Evolutionary conservation across 1,140 invertebrate species (phyloP), one percentile per base, ranked within the genome.

Genomic region (Lysiphlebus fabarum): DNA sequence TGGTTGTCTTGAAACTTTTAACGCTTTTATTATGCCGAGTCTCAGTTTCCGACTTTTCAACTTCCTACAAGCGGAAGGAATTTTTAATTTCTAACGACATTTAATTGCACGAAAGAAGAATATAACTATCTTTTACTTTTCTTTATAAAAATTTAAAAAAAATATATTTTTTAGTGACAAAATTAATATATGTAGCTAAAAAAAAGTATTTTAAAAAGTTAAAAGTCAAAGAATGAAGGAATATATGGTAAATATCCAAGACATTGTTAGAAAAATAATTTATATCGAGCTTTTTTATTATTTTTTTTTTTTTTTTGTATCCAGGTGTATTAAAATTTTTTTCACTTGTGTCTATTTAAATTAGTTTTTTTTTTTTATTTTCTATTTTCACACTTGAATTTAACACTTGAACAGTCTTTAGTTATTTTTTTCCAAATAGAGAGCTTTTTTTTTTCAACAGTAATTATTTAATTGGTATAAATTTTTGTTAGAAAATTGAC

Each of bases 81-180:
- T 65, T 65, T 65, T 65, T 65, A 65, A 65, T 65, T 65, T 58
- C 61, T 65, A 65, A 65, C 61, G 61, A 65, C 61, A 55, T 62
- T 65, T 65, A 65, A 65, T 65, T 65, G 58, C 53, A 62, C 61
- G 56, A 58, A 62, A 65, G 53, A 42, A 38, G 38, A 56, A 51
- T 58, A 49, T 38, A 26, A 26, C 17, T 26, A 26, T 34, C 26
- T 14, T 45, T 36, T 40, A 51, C 61, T 48, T n/a, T 8, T 44
- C 11, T 12, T 10, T 11, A 58, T 12, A 37, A 10, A 33, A 11
- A 56, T 14, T 14, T 50, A 12, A 43, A 45, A 44, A 37, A 59
- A 42, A 33, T 11, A 58, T 1, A 33, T 26, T 26, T 26, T 26
- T 26, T 26, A 26, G 17, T 4, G 17, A 26, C 2, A 26, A 26